phyloP scores from a whole-genome alignment of 2,888 invertebrate species.

The Spodoptera littoralis region DNA sequence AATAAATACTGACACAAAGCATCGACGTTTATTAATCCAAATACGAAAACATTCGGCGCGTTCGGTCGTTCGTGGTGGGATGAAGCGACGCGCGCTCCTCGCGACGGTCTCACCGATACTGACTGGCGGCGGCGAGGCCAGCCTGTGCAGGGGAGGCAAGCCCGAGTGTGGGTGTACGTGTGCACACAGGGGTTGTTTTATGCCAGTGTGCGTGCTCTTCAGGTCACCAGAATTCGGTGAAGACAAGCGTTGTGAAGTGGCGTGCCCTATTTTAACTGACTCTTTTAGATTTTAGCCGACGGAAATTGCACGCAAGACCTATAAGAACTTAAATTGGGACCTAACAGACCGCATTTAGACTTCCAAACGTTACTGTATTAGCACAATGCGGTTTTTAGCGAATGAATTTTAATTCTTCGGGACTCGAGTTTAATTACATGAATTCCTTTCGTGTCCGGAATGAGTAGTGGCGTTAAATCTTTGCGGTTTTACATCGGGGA shows the following conservation, averaged over 20 bases:
- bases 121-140: slow-evolving; percentile 51
- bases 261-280: slow-evolving; percentile 75
- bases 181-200: slow-evolving; percentile 65
- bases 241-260: slow-evolving; percentile 75
- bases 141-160: slow-evolving; percentile 60
- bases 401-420: slow-evolving; percentile 50
- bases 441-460: slow-evolving; percentile 50
- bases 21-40: slow-evolving; percentile 55
- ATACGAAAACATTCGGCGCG: slow-evolving; percentile 60
- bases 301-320: slow-evolving; percentile 47
- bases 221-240: slow-evolving; percentile 85
- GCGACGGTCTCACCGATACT: slow-evolving; percentile 68
- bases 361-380: slow-evolving; percentile 40
- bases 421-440: slow-evolving; percentile 53
- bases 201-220: slow-evolving; percentile 76
- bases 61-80: slow-evolving; percentile 54
- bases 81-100: slow-evolving; percentile 57
- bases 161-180: slow-evolving; percentile 55
- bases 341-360: slow-evolving; percentile 9
- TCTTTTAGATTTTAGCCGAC: slow-evolving; percentile 52
- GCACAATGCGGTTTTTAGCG: slow-evolving; percentile 41
- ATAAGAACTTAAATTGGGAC: slow-evolving; percentile 11
- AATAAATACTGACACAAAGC: slow-evolving; percentile 57
- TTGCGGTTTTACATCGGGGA: slow-evolving; percentile 49
- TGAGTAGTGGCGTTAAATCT: slow-evolving; percentile 55